Evolutionary conservation across 2,888 invertebrate species (phyloP).

Genomic region (Trichogramma dendrolimi): DNA sequence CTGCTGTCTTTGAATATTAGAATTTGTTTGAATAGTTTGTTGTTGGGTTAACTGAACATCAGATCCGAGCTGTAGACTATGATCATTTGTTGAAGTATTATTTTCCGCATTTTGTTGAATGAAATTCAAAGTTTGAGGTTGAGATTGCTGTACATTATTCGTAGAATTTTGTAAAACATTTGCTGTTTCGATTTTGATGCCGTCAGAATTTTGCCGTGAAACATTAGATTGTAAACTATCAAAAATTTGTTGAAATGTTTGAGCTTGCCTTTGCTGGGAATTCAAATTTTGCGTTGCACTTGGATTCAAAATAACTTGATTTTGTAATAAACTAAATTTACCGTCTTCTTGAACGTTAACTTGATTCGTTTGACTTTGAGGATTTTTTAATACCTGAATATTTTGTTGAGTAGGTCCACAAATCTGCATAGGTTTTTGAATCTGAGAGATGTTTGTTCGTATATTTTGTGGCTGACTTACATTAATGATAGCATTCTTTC

Average conservation of each 20-base stretch:
- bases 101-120: constrained; percentile 42
- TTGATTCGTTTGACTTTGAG: constrained; percentile 37
- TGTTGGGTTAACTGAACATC: constrained; percentile 38
- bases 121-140: constrained; percentile 43
- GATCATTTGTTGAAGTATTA: constrained; percentile 34
- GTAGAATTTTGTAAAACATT: constrained; percentile 39
- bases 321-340: constrained; percentile 31
- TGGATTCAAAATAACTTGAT: constrained; percentile 42
- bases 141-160: constrained; percentile 38
- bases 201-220: constrained; percentile 18
- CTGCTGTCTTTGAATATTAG: constrained; percentile 25
- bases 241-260: constrained; percentile 43
- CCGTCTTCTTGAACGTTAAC: constrained; percentile 36
- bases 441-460: constrained; percentile 30
- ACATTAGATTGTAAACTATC: constrained; percentile 1
- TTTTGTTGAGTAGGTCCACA: constrained; percentile 37
- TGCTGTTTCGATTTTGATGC: constrained; percentile 33
- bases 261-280: constrained; percentile 45
- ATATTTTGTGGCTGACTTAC: constrained; percentile 30
- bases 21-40: constrained; percentile 29
- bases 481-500: constrained; percentile 25
- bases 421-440: constrained; percentile 30
- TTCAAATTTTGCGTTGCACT: constrained; percentile 46
- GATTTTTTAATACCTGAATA: constrained; percentile 40
- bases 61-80: constrained; percentile 38